These are phyloP conservation scores for Dorcus hopei DNA, from an alignment of 2,888 invertebrate genomes.

Conservation along the genomic window DNA sequence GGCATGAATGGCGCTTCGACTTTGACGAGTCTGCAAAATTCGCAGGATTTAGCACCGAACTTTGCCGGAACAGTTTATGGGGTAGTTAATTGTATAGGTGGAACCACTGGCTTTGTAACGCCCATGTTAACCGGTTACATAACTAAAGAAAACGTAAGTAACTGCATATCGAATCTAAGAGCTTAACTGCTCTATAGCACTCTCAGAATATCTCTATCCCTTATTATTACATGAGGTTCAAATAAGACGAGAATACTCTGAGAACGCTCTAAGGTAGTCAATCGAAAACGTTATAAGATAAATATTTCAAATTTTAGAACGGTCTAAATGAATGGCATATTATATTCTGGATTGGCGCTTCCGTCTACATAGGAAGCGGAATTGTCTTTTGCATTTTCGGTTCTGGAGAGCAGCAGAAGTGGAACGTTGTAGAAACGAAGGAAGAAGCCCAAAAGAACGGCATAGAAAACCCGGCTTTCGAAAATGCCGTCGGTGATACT, in stretches of 20 bases:
- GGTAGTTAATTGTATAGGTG: constrained; percentile 70
- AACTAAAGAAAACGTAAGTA: constrained; percentile 39
- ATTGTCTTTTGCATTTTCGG: constrained; percentile 69
- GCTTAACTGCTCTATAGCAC: no score
- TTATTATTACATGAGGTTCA: no score
- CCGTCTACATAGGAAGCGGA: constrained; percentile 66
- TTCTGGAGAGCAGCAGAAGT: constrained; percentile 66
- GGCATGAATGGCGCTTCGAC: constrained; percentile 55
- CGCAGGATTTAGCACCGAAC: constrained; percentile 71
- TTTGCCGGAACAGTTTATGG: constrained; percentile 72
- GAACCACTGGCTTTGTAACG: constrained; percentile 68
- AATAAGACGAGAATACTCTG: no score
- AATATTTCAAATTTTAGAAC: constrained; percentile 55
- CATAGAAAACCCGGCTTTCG: constrained; percentile 18
- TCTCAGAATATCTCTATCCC: no score
- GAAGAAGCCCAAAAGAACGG: constrained; percentile 6
- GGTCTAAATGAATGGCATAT: constrained; percentile 73
- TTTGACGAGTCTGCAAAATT: constrained; percentile 46
- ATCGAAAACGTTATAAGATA: background rate
- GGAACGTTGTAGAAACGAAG: constrained; percentile 56
- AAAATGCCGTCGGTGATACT: constrained; percentile 28
- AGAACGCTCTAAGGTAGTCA: no score
- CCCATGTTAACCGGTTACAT: constrained; percentile 63
- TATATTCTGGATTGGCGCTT: constrained; percentile 70
- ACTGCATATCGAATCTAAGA: background rate